These are phyloP conservation scores for Catostomus latipinnis DNA, from an alignment of 2,797 vertebrate species.

Conservation along the genomic window DNA sequence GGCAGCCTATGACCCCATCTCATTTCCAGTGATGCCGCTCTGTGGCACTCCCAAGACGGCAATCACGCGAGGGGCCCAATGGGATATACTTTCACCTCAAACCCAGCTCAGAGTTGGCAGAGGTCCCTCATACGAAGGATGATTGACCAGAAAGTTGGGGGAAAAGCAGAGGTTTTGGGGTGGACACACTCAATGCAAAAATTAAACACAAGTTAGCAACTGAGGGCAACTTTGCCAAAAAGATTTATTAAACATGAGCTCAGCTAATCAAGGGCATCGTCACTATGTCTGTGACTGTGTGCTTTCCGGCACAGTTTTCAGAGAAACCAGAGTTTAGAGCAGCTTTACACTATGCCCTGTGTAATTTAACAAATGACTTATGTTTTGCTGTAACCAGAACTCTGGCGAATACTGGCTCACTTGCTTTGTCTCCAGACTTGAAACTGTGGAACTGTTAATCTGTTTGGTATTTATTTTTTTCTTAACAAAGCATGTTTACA, in stretches of 20 bases:
- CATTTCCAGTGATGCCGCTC: conserved; percentile 66
- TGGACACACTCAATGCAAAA: conserved; percentile 17
- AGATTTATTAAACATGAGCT: conserved; percentile 26
- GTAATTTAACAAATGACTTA: conserved; percentile 66
- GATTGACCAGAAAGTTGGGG: conserved; percentile 1
- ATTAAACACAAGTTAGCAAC: conserved; percentile 23
- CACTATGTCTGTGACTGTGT: conserved; percentile 45
- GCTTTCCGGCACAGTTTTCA: conserved; percentile 41
- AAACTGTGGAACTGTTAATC: conserved; percentile 60
- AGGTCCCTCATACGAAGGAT: background rate
- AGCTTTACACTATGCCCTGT: conserved; percentile 66
- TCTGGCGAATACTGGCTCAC: conserved; percentile 53
- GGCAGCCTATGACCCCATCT: conserved; percentile 67
- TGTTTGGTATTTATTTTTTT: conserved; percentile 54
- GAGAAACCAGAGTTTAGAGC: conserved; percentile 57
- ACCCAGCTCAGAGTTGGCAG: conserved; percentile 28
- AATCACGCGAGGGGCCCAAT: conserved; percentile 41
- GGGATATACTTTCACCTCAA: conserved; percentile 38
- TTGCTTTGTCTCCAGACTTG: conserved; percentile 46
- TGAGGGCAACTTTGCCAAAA: conserved; percentile 7
- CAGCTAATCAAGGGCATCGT: conserved; percentile 22
- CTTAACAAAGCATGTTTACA: conserved; percentile 54
- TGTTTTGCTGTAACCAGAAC: conserved; percentile 62
- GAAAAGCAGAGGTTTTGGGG: conserved; percentile 17
- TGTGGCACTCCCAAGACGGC: conserved; percentile 38